Base-by-base conservation (phyloP, 2,113 vertebrate genomes). In the Phylloscopus trochilus region DNA sequence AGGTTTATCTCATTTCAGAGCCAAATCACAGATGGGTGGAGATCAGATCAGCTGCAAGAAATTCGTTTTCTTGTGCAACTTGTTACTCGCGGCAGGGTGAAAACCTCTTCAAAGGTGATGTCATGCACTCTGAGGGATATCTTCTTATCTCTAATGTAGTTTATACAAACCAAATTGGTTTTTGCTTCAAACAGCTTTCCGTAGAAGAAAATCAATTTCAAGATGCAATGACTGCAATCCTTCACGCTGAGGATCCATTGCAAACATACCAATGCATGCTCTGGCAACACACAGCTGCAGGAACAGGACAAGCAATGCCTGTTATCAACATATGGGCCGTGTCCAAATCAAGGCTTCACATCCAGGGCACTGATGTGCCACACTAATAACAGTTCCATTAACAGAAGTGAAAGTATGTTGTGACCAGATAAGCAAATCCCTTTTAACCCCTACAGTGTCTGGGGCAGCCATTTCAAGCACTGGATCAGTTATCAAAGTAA, bases 91-190 rank as follows among this genome's bases (percentile, higher is more conserved):
- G 0, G 83, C 79, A 82, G 70, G 69, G 83, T 67, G 81, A 90
- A 87, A 96, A 87, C 5, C 4, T 75, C 81, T 95, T 97, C 92
- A 92, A 52, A 93, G 92, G 84, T 85, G 95, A 96, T 95, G 82
- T 33, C 0, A 0, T 39, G 44, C 46, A 87, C 52, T 75, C 88
- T 51, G 79, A 92, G 93, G 90, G 83, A 64, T 92, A 95, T 95
- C 90, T 93, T 89, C 75, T 97, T 90, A 66, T 89, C 93, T 77
- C 91, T 96, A 93, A 92, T 63, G 76, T 46, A 95, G 87, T 95
- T 96, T 94, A 92, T 95, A 95, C 69, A 93, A 95, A 94, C 90
- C 79, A 97, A 96, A 97, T 96, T 90, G 82, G 76, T 92, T 96
- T 97, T 96, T 92, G 81, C 95, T 96, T 96, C 79, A 17, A 93